Evolutionary conservation across 2,888 invertebrate genomes (phyloP), one percentile per base, ranked within the genome.

Genomic region (Drosophila crucigera): DNA sequence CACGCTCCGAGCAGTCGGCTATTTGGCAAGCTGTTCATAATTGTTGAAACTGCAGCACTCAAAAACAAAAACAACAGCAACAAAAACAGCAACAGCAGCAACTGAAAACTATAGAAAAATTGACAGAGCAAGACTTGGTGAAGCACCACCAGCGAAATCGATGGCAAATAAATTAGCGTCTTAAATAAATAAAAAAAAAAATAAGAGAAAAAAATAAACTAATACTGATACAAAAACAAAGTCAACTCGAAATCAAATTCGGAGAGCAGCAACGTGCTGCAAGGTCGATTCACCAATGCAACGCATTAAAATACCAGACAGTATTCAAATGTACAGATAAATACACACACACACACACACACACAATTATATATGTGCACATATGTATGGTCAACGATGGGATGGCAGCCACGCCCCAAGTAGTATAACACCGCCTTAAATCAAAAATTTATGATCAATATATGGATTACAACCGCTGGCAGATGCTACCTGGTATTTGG

Each of bases 101-200:
- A 30, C 6, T 14, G 16, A 37, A 25, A 77, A 71, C 67, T 50
- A 35, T 35, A 33, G 47, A 47, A 60, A 68, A 68, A 62, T 52
- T 59, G 56, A 37, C 50, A 35, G 31, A 49, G 50, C 65, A 70
- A 68, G 59, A 37, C n/a, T 69, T 73, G 58, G 54, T 63, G 69
- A 49, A 54, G 54, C 47, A 66, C 43, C 72, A 75, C 70, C 73
- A 58, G 39, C 59, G 54, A 79, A 88, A 70, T 64, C 84, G 71
- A 76, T 83, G 71, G 65, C 83, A 87, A 82, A 87, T 89, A 87
- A 87, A 89, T 87, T 89, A 89, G 80, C 83, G 78, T 84, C 83
- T 87, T 89, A 76, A 75, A 71, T 73, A 60, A 54, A 56, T 35
- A 62, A 68, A 43, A 64, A 50, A 56, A 16, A 33, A n/a, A 59